A percentile compares a stretch with the other conserved stretches of the same genome.
Conservation (phyloP, 1,140 invertebrate genomes). For the Hylyphantes graminicola region DNA sequence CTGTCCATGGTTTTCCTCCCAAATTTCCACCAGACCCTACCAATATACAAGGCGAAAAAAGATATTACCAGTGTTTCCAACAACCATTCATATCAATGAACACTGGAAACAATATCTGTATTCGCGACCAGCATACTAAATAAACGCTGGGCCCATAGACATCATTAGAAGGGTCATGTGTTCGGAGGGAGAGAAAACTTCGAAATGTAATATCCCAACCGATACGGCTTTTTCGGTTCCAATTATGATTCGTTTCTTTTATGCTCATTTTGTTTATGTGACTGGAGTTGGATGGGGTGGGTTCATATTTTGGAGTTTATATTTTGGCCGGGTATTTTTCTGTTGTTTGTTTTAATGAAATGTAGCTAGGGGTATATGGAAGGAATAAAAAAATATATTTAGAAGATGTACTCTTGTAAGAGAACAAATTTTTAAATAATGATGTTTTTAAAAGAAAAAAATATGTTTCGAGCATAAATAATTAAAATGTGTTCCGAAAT, state of each 20-base stretch:
- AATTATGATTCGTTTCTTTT: conserved; percentile 19
- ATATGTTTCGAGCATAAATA: too few species aligned
- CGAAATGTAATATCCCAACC: conserved; percentile 51
- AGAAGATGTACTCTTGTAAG: too few species aligned
- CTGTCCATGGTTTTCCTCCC: background rate
- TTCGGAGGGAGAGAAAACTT: background rate
- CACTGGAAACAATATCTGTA: conserved; percentile 57
- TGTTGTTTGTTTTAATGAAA: too few species aligned
- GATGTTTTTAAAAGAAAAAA: too few species aligned
- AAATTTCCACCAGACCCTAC: background rate
- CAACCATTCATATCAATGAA: conserved; percentile 60
- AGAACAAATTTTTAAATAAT: too few species aligned
- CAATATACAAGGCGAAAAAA: conserved; percentile 55
- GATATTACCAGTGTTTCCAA: conserved; percentile 42
- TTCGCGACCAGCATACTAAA: conserved; percentile 52
- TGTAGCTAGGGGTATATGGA: too few species aligned
- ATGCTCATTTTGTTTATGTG: background rate
- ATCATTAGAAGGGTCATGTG: conserved; percentile 55
- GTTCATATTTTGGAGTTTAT: background rate
- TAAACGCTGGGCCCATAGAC: conserved; percentile 38
- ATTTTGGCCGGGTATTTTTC: too few species aligned
- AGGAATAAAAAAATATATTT: too few species aligned
- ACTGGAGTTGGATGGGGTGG: background rate
- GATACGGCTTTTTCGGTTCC: conserved; percentile 34
- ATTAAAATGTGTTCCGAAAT: too few species aligned